phyloP scores from a whole-genome alignment of 2,888 invertebrate genomes.

The Drosophila eohydei region DNA sequence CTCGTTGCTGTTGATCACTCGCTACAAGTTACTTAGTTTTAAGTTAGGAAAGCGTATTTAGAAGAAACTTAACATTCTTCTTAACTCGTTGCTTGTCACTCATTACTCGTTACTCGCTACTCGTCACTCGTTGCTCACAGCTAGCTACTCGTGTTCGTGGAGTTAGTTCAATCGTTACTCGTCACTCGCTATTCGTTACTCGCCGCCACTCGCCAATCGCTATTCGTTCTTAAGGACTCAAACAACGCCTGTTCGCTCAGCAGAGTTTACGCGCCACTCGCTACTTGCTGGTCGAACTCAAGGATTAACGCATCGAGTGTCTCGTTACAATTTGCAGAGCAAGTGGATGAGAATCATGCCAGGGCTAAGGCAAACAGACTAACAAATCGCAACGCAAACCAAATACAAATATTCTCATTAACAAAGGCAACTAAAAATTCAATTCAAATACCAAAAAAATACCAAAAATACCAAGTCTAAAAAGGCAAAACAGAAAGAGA shows the following conservation, averaged over 20 bases:
- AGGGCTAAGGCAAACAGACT: conserved; percentile 46
- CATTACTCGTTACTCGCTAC: not conserved
- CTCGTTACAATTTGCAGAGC: conserved; percentile 25
- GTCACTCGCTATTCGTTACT: not conserved
- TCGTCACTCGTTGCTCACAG: not conserved
- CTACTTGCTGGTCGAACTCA: not conserved
- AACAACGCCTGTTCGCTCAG: not conserved
- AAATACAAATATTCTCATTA: conserved; percentile 37
- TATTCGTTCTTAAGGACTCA: not conserved
- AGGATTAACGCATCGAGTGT: conserved; percentile 9
- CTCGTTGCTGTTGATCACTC: not conserved
- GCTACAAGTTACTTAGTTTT: not conserved
- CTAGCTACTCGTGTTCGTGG: not conserved
- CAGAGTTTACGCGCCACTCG: conserved; percentile 6
- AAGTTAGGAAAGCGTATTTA: not conserved
- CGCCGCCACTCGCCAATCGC: conserved; percentile 2
- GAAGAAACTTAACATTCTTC: not conserved
- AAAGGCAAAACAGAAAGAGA: conserved; percentile 6
- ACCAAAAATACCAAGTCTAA: conserved; percentile 49
- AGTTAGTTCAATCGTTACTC: not conserved
- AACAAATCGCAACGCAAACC: conserved; percentile 47
- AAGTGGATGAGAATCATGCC: conserved; percentile 55
- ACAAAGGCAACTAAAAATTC: conserved; percentile 21
- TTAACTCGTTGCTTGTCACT: not conserved
- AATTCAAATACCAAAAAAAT: conserved; percentile 52